These are phyloP conservation scores for Trichogramma evanescens DNA, from an alignment of 2,888 invertebrate species.

Conservation along the genomic window DNA sequence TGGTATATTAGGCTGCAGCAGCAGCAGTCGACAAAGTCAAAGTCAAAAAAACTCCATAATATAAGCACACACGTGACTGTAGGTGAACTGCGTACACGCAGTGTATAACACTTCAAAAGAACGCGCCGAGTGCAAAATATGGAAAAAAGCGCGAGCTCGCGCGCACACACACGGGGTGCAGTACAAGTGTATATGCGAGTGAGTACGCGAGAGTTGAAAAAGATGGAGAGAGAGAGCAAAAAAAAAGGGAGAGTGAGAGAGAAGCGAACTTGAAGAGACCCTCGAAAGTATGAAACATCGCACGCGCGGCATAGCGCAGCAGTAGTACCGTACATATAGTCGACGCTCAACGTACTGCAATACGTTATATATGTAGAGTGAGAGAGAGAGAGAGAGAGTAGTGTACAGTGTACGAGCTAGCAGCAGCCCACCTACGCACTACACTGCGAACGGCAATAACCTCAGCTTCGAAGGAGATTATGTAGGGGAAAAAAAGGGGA, in stretches of 20 bases:
- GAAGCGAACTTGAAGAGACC: slow-evolving; percentile 22
- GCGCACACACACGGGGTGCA: not conserved
- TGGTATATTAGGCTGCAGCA: too few relatives aligned
- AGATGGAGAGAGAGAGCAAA: not conserved
- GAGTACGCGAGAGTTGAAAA: not conserved
- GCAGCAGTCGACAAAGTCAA: too few relatives aligned
- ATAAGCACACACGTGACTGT: too few relatives aligned
- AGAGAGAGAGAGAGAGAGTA: too few relatives aligned
- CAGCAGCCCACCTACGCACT: slow-evolving; percentile 3
- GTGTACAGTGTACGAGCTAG: too few relatives aligned
- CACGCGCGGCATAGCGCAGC: slow-evolving; percentile 18
- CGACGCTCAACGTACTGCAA: too few relatives aligned
- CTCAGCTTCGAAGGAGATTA: not conserved
- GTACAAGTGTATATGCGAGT: not conserved
- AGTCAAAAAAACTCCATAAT: too few relatives aligned
- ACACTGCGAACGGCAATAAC: not conserved
- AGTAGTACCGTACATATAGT: not conserved
- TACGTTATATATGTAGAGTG: too few relatives aligned
- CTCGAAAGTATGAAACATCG: slow-evolving; percentile 32
- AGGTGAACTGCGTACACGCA: too few relatives aligned
- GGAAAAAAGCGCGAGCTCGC: not conserved
- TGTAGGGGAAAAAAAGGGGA: not conserved
- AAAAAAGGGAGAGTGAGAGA: slow-evolving; percentile 6
- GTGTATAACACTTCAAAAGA: too few relatives aligned
- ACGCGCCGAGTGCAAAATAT: too few relatives aligned